Evolutionary conservation across 1,140 invertebrate species (phyloP).

Genomic region (Anastrepha ludens): DNA sequence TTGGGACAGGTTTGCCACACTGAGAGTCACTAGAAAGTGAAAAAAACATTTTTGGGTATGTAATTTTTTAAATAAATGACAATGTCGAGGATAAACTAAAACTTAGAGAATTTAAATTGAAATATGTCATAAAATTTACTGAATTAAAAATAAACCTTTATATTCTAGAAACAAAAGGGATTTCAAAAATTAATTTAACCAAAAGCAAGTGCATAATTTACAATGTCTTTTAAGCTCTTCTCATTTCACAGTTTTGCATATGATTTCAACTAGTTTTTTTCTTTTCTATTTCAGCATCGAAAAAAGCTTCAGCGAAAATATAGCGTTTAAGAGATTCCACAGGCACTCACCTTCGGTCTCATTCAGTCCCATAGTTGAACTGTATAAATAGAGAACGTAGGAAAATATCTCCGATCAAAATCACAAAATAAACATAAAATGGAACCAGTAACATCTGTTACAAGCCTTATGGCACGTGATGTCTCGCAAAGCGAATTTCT

Average conservation of each 20-base stretch:
- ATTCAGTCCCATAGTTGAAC: not conserved
- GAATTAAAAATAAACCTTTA: too few species aligned
- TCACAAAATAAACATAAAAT: not conserved
- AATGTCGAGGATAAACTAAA: not conserved
- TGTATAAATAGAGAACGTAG: not conserved
- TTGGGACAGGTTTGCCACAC: not conserved
- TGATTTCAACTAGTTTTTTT: not conserved
- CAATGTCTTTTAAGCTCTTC: not conserved
- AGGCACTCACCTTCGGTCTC: not conserved
- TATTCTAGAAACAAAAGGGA: too few species aligned
- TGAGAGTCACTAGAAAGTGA: not conserved
- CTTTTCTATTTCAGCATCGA: not conserved
- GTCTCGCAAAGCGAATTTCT: not conserved
- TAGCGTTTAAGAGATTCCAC: not conserved
- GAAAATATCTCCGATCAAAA: not conserved
- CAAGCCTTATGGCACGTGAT: constrained; percentile 18
- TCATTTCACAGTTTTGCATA: not conserved
- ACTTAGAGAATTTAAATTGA: not conserved
- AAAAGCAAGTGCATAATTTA: not conserved
- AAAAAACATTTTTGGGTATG: not conserved
- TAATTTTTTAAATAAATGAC: constrained; percentile 10
- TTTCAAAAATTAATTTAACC: not conserved
- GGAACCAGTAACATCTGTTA: not conserved
- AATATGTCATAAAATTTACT: not conserved
- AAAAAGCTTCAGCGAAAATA: not conserved